phyloP scores from a whole-genome alignment of 2,113 vertebrate genomes.

The Bambusicola thoracicus region DNA sequence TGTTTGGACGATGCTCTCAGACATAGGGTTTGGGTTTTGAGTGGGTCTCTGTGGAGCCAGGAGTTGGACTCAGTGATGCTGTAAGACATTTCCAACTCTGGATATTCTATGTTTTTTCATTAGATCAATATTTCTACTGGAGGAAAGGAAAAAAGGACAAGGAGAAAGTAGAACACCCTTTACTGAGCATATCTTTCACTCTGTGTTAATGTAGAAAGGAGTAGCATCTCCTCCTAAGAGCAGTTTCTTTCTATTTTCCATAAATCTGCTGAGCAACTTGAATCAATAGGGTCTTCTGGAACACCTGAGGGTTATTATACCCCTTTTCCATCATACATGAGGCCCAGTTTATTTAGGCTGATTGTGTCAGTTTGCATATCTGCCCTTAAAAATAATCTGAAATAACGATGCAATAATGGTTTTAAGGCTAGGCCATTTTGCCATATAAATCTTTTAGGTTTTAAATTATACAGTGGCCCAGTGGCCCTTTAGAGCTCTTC shows the following conservation, averaged over 20 bases:
- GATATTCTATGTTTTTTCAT: background rate
- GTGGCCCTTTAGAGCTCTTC: conserved; percentile 42
- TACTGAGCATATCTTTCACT: background rate
- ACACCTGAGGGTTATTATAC: background rate
- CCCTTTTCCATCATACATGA: background rate
- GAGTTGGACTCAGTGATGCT: background rate
- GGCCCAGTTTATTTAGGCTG: background rate
- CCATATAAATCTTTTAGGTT: conserved; percentile 30
- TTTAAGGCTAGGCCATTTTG: conserved; percentile 12
- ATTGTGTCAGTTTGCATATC: conserved; percentile 23
- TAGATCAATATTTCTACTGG: background rate
- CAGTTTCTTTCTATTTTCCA: background rate
- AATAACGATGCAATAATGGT: conserved; percentile 32
- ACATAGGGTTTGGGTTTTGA: background rate
- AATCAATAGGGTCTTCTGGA: background rate
- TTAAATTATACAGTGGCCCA: conserved; percentile 59
- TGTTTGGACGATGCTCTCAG: background rate
- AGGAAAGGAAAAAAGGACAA: background rate
- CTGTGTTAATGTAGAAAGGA: background rate
- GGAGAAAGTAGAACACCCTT: background rate
- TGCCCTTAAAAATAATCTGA: background rate
- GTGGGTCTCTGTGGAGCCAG: background rate
- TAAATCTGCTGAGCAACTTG: background rate
- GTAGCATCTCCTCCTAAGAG: background rate
- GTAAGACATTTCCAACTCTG: background rate